Evolutionary conservation across 2,888 invertebrate species (phyloP).

Genomic region (Pseudococcus jackbeardsleyi): DNA sequence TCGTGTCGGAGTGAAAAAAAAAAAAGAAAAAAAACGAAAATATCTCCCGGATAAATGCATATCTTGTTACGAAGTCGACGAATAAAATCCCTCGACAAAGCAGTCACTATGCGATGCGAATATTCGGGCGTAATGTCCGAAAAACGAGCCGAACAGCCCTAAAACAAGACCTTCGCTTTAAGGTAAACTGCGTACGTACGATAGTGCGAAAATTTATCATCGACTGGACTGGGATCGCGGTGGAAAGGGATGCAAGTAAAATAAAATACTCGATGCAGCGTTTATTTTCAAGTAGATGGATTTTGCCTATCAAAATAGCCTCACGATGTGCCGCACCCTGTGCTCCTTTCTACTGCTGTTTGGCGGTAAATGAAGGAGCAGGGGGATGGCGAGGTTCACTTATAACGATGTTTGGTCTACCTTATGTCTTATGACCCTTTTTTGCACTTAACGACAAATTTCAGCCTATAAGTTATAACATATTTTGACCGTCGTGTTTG

Average conservation of each 20-base stretch:
- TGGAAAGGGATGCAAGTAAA: slow-evolving; percentile 28
- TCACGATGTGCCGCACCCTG: slow-evolving; percentile 23
- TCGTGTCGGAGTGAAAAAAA: background rate
- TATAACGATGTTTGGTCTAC: slow-evolving; percentile 34
- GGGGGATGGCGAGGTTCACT: background rate
- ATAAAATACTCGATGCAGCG: slow-evolving; percentile 54
- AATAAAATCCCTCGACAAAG: slow-evolving; percentile 30
- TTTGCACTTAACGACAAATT: slow-evolving; percentile 60
- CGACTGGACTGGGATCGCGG: background rate
- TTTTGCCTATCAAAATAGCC: slow-evolving; percentile 65
- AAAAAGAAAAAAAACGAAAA: slow-evolving; percentile 1
- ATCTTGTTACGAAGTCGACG: slow-evolving; percentile 24
- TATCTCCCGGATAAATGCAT: slow-evolving; percentile 35
- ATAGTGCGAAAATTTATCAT: slow-evolving; percentile 40
- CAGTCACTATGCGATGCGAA: background rate
- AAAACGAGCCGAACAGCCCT: slow-evolving; percentile 33
- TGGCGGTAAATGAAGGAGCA: background rate
- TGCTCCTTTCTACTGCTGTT: background rate
- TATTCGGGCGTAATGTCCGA: slow-evolving; percentile 16
- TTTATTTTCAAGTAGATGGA: slow-evolving; percentile 65
- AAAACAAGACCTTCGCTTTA: slow-evolving; percentile 39
- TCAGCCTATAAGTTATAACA: slow-evolving; percentile 22
- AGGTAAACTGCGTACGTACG: background rate
- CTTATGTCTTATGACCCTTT: slow-evolving; percentile 53
- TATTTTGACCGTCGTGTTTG: slow-evolving; percentile 43